These are phyloP conservation scores for Bryconaethiops microstoma DNA, from an alignment of 2,797 vertebrate species.

Conservation along the genomic window DNA sequence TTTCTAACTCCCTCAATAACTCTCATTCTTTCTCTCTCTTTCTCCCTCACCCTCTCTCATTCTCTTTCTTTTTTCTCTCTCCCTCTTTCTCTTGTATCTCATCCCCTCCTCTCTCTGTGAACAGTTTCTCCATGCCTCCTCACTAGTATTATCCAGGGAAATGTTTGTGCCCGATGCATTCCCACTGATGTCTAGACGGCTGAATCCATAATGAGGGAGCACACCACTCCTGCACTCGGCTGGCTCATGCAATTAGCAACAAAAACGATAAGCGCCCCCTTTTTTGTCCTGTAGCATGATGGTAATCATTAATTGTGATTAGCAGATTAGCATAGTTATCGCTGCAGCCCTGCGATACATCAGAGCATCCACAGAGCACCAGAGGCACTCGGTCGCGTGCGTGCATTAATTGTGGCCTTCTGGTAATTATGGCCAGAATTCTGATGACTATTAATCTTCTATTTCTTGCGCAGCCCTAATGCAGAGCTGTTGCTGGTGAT, in stretches of 20 bases:
- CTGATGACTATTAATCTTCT: constrained; percentile 14
- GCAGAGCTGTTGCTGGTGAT: neutral
- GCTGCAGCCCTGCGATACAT: constrained; percentile 3
- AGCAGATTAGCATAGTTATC: constrained; percentile 18
- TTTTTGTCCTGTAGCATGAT: neutral
- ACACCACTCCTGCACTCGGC: neutral
- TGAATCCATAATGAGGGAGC: constrained; percentile 25
- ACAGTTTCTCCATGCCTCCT: neutral
- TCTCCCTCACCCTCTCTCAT: neutral
- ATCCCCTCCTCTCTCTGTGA: neutral
- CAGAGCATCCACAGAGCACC: neutral
- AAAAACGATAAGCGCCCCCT: neutral
- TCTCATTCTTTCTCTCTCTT: too few relatives aligned
- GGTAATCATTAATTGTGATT: constrained; percentile 28
- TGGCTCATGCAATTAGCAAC: constrained; percentile 30
- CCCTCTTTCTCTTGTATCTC: neutral
- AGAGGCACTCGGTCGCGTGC: neutral
- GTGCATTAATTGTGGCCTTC: neutral
- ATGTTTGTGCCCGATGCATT: constrained; percentile 17
- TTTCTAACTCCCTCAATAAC: neutral
- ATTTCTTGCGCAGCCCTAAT: constrained; percentile 3
- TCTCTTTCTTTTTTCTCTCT: neutral
- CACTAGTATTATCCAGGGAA: neutral
- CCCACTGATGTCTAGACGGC: constrained; percentile 29
- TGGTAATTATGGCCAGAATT: constrained; percentile 24